Evolutionary conservation across 2,113 vertebrate species (phyloP).

Genomic region (Rhinogobius similis): DNA sequence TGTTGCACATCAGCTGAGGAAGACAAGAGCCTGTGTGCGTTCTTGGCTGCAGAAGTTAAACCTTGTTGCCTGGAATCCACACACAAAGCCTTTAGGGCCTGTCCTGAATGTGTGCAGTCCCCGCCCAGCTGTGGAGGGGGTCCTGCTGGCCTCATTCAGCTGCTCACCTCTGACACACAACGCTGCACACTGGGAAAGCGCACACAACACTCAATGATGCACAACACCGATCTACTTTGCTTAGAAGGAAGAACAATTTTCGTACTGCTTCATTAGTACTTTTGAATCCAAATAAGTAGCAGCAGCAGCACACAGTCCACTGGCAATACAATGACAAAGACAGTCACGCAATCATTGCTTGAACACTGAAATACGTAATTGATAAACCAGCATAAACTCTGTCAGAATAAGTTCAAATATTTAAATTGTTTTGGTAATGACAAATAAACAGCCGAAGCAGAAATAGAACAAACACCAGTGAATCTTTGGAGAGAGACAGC

Average conservation of each 20-base stretch:
- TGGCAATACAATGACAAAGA: not conserved
- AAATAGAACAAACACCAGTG: conserved; percentile 20
- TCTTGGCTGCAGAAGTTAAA: conserved; percentile 41
- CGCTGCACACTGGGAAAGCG: conserved; percentile 58
- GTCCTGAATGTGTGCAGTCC: conserved; percentile 33
- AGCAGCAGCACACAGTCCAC: not conserved
- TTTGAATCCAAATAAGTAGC: not conserved
- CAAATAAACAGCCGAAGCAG: not conserved
- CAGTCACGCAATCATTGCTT: not conserved
- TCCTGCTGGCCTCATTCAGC: conserved; percentile 61
- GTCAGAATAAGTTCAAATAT: not conserved
- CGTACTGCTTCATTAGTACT: not conserved
- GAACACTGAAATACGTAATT: not conserved
- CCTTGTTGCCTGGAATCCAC: conserved; percentile 72
- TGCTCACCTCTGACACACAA: conserved; percentile 73
- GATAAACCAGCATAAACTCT: not conserved
- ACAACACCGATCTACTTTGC: not conserved
- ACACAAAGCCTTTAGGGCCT: conserved; percentile 70
- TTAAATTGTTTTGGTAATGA: not conserved
- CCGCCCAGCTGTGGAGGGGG: conserved; percentile 49
- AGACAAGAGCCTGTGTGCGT: conserved; percentile 59
- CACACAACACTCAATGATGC: conserved; percentile 52
- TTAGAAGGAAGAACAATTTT: not conserved
- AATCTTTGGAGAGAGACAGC: conserved; percentile 32
- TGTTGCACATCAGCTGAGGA: conserved; percentile 64